These are phyloP conservation scores for Heptranchias perlo DNA, from an alignment of 2,113 vertebrate genomes.

Conservation along the genomic window DNA sequence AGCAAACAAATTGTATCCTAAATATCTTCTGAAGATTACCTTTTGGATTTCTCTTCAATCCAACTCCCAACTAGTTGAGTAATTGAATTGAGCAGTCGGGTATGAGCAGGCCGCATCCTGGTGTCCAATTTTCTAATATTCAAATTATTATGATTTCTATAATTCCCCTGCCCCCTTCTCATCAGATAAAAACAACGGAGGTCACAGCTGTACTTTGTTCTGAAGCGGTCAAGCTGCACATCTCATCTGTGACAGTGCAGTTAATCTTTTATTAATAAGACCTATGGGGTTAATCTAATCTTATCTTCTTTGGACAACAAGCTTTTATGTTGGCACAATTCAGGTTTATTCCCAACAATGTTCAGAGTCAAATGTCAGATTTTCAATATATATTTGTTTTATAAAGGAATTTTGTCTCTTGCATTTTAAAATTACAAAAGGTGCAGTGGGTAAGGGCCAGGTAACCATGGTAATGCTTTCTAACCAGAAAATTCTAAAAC, in stretches of 20 bases:
- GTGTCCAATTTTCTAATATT: neutral
- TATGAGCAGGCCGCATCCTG: neutral
- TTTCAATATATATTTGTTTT: conserved; percentile 29
- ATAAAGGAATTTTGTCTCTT: neutral
- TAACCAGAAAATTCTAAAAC: conserved; percentile 24
- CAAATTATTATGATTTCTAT: conserved; percentile 12
- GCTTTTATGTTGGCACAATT: conserved; percentile 17
- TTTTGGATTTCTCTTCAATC: neutral
- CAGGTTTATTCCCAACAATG: neutral
- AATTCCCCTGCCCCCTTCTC: neutral
- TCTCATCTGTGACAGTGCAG: neutral
- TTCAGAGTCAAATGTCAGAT: neutral
- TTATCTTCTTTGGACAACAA: neutral
- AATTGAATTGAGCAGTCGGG: neutral
- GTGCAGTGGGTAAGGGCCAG: conserved; percentile 2
- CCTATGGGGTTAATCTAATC: neutral
- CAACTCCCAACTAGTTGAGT: neutral
- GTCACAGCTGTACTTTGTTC: conserved; percentile 2
- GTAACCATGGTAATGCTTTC: conserved; percentile 28
- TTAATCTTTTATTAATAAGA: conserved; percentile 25
- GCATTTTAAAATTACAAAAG: conserved; percentile 23
- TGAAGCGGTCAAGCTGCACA: conserved; percentile 6
- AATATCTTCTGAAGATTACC: neutral
- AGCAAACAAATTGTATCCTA: neutral
- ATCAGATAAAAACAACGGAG: conserved; percentile 18